Evolutionary conservation across 2,888 invertebrate species (phyloP).

Genomic region (Hesperia comma): DNA sequence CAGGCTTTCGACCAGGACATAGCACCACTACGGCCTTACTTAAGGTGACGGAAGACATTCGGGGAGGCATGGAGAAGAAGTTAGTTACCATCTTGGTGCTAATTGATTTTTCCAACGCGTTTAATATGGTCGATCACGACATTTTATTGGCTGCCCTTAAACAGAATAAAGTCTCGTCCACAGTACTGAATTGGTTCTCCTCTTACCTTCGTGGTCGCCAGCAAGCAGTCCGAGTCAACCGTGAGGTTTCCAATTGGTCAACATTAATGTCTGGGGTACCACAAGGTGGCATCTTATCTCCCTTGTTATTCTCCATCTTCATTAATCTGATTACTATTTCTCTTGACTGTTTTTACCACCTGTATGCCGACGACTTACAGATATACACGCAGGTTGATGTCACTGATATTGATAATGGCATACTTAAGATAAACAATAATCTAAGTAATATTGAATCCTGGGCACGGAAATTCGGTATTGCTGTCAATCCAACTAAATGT

Average conservation of each 20-base stretch:
- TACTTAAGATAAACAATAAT: too few species aligned
- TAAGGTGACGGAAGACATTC: background rate
- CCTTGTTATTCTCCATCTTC: background rate
- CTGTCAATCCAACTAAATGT: too few species aligned
- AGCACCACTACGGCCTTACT: conserved; percentile 9
- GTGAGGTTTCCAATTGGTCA: background rate
- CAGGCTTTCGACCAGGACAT: conserved; percentile 11
- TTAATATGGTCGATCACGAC: conserved; percentile 13
- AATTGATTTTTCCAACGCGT: conserved; percentile 13
- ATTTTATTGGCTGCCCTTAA: background rate
- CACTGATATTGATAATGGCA: too few species aligned
- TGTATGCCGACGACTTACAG: background rate
- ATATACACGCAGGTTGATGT: background rate
- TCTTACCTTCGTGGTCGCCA: conserved; percentile 14
- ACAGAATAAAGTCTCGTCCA: background rate
- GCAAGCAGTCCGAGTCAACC: background rate
- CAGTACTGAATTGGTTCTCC: background rate
- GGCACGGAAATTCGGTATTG: too few species aligned
- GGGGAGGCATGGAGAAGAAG: conserved; percentile 3
- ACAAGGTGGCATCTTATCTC: background rate
- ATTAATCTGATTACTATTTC: background rate
- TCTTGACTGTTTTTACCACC: background rate
- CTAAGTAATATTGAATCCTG: too few species aligned
- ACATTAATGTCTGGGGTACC: conserved; percentile 3
- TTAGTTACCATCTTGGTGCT: conserved; percentile 2